Percentiles rank a stretch among this genome's conserved stretches.
phyloP scores from a whole-genome alignment of 2,113 vertebrate genomes.

The Anhinga rufa region DNA sequence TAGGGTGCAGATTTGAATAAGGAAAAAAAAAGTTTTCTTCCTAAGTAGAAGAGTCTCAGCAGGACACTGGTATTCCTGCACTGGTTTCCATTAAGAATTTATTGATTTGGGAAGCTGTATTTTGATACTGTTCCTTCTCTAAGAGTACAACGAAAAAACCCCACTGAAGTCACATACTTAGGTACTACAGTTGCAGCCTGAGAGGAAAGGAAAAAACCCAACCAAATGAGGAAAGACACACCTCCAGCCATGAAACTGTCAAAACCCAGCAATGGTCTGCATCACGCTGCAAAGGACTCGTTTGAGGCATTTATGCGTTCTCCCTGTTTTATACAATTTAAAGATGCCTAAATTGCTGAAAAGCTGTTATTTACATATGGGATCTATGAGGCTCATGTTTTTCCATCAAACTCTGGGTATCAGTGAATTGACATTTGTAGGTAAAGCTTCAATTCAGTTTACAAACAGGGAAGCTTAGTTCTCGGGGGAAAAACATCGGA shows the following conservation, averaged over 20 bases:
- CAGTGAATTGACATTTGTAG: not conserved
- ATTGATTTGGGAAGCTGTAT: not conserved
- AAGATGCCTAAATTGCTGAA: not conserved
- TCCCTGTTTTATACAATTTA: not conserved
- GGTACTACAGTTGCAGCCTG: not conserved
- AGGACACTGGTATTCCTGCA: not conserved
- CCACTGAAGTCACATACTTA: not conserved
- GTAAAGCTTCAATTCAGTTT: not conserved
- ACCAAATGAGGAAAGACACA: not conserved
- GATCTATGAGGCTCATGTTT: not conserved
- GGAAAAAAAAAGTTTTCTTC: not conserved
- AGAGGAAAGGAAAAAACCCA: not conserved
- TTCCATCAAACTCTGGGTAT: not conserved
- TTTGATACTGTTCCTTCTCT: not conserved
- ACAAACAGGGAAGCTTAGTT: not conserved
- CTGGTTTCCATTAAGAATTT: not conserved
- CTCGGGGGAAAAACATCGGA: not conserved
- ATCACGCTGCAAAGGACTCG: not conserved
- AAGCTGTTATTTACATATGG: not conserved
- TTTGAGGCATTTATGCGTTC: not conserved
- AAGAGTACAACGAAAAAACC: not conserved
- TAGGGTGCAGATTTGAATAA: not conserved
- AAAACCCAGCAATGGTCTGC: not conserved
- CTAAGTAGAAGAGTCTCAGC: not conserved
- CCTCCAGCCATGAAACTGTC: not conserved